A percentile compares a stretch with the other conserved stretches of the same genome.
phyloP scores from a whole-genome alignment of 2,113 vertebrate species.

The Muscicapa adusta region DNA sequence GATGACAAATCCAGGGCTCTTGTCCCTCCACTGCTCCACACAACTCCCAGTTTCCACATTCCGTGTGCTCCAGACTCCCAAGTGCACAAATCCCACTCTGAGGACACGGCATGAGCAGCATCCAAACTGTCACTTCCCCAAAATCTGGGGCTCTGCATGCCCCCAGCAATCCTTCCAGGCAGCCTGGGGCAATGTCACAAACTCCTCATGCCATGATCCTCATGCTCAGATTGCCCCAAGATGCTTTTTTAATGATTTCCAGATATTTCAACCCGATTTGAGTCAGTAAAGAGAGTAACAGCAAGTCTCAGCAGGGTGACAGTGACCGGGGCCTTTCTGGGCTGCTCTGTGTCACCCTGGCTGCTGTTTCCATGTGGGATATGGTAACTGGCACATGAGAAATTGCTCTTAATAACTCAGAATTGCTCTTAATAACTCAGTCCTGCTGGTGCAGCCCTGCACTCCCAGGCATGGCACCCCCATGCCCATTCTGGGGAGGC shows the following conservation, averaged over 20 bases:
- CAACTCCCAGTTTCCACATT: background rate
- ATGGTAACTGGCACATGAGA: background rate
- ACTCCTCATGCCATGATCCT: background rate
- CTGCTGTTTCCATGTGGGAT: background rate
- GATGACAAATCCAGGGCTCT: background rate
- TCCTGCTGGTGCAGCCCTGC: background rate
- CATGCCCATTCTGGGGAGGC: background rate
- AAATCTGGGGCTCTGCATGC: background rate
- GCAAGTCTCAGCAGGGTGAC: background rate
- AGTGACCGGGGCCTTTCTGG: background rate
- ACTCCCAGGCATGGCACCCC: fast-evolving
- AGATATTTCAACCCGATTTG: fast-evolving
- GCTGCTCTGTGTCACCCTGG: background rate
- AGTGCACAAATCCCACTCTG: fast-evolving
- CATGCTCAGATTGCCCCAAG: background rate
- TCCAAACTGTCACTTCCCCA: background rate
- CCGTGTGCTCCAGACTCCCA: background rate
- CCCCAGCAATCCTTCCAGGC: background rate
- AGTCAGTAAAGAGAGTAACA: background rate
- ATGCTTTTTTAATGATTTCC: background rate
- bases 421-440: background rate
- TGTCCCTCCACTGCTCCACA: background rate
- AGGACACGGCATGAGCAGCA: background rate
- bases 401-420: background rate
- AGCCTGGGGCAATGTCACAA: background rate